phyloP scores from a whole-genome alignment of 2,888 invertebrate species.

The Mimachlamys varia region DNA sequence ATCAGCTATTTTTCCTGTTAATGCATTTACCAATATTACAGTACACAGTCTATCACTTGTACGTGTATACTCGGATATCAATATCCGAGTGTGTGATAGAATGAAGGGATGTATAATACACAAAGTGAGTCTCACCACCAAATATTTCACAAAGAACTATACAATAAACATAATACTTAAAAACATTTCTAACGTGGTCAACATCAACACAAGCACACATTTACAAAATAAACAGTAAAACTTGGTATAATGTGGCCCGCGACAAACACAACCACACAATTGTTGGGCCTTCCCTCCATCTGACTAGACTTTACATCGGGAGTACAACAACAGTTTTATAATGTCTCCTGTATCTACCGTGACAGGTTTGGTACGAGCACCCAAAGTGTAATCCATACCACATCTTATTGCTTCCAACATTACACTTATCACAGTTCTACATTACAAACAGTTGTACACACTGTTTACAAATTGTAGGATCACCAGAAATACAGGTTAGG shows the following conservation, averaged over 20 bases:
- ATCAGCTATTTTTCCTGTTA: neutral
- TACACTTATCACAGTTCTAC: conserved; percentile 1
- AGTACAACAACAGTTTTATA: neutral
- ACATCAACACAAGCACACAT: neutral
- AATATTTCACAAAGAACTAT: neutral
- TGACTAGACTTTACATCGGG: neutral
- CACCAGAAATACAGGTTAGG: neutral
- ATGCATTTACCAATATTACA: no score
- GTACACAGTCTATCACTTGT: neutral
- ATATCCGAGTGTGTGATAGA: neutral
- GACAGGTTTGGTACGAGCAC: neutral
- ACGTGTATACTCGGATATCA: neutral
- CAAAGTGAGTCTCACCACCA: conserved; percentile 14
- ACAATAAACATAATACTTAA: neutral
- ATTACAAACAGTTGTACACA: neutral
- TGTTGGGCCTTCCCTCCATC: neutral
- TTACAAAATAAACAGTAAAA: no score
- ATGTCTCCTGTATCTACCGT: neutral
- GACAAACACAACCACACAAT: neutral
- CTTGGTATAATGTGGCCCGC: no score
- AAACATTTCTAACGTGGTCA: neutral
- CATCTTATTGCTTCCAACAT: neutral
- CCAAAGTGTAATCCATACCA: neutral
- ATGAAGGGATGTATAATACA: neutral
- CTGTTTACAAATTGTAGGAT: neutral